Conservation (phyloP, 2,113 vertebrate species). For the Mesembrinibis cayennensis region DNA sequence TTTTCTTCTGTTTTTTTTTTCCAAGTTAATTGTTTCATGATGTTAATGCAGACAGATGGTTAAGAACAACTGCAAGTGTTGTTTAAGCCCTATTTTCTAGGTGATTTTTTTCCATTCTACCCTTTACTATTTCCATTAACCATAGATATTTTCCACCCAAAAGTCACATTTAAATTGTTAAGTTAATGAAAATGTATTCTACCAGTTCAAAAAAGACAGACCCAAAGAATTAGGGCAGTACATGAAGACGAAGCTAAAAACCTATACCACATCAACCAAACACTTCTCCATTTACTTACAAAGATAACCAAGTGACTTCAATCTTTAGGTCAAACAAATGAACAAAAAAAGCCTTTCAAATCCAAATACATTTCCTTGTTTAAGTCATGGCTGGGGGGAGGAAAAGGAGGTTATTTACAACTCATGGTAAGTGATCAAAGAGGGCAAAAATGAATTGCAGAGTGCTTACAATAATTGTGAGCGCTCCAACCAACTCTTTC, state of each 20-base stretch:
- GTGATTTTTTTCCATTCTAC: not conserved
- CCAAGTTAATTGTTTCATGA: not conserved
- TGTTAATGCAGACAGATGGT: not conserved
- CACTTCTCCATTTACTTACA: not conserved
- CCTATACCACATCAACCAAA: not conserved
- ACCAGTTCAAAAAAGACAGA: not conserved
- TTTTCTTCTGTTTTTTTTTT: not conserved
- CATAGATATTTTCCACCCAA: not conserved
- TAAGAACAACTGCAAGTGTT: not conserved
- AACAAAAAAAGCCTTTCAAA: not conserved
- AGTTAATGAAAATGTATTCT: not conserved
- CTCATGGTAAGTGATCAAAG: not conserved
- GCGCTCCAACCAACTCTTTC: not conserved
- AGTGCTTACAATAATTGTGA: not conserved
- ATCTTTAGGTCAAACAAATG: not conserved
- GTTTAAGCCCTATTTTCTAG: not conserved
- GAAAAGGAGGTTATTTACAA: not conserved
- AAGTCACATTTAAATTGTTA: not conserved
- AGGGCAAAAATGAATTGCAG: constrained; percentile 24
- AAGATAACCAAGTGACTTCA: not conserved
- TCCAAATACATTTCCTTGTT: not conserved
- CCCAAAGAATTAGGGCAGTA: not conserved
- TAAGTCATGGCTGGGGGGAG: not conserved
- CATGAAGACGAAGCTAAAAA: not conserved
- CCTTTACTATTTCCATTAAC: not conserved